A percentile compares a stretch with the other conserved stretches of the same genome.
Evolutionary conservation across 2,888 invertebrate species (phyloP).

Genomic region (Lithophane semibrunnea): DNA sequence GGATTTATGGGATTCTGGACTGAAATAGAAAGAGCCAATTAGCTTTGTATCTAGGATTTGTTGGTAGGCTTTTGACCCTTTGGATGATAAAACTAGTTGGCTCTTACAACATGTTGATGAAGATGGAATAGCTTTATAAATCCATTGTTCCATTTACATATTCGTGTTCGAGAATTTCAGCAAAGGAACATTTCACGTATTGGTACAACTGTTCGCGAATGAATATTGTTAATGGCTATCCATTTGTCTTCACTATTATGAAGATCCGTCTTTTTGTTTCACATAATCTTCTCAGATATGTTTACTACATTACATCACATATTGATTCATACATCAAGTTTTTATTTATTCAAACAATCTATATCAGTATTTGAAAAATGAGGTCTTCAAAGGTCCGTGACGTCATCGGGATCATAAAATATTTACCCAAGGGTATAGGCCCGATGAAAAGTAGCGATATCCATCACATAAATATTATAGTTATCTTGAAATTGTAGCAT

Average conservation of each 20-base stretch:
- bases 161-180: neutral
- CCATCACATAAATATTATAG: slow-evolving; percentile 64
- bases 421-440: slow-evolving; percentile 59
- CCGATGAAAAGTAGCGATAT: slow-evolving; percentile 57
- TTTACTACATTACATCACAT: slow-evolving; percentile 18
- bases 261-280: neutral
- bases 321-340: slow-evolving; percentile 35
- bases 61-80: neutral
- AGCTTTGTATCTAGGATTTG: slow-evolving; percentile 28
- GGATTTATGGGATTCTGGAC: slow-evolving; percentile 26
- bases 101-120: neutral
- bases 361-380: slow-evolving; percentile 59
- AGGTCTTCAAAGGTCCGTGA: slow-evolving; percentile 55
- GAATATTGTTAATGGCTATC: neutral
- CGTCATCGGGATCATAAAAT: slow-evolving; percentile 61
- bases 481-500: slow-evolving; percentile 51
- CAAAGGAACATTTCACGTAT: neutral
- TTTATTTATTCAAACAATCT: slow-evolving; percentile 62
- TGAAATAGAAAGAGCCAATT: slow-evolving; percentile 41
- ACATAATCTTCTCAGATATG: slow-evolving; percentile 8
- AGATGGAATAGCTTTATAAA: neutral
- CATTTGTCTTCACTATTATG: neutral
- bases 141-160: neutral
- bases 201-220: neutral
- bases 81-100: neutral